A percentile compares a stretch with the other conserved stretches of the same genome.
Evolutionary conservation across 2,797 vertebrate species (phyloP).

Genomic region (Hapalemur alaotrensis): DNA sequence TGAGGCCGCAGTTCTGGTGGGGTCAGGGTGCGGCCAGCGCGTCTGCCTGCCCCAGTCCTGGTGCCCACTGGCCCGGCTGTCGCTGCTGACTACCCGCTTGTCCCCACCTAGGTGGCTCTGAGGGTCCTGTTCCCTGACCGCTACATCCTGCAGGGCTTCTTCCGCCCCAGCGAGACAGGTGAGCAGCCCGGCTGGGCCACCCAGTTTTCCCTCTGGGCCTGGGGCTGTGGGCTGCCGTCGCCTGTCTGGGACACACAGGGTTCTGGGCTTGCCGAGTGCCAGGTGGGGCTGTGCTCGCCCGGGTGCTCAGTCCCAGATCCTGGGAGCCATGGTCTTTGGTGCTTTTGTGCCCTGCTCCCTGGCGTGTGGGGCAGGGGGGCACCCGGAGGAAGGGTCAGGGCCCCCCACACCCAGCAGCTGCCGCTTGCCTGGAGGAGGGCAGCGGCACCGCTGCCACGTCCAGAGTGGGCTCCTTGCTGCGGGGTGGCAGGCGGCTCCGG

Average conservation of each 20-base stretch:
- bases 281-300: no score
- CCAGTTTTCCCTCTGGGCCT: background rate
- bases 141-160: slow-evolving; percentile 94
- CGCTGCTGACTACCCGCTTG: accelerated
- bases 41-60: background rate
- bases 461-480: background rate
- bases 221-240: accelerated
- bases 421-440: background rate
- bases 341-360: accelerated
- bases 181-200: slow-evolving; percentile 7
- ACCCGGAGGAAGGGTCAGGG: background rate
- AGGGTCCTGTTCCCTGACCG: slow-evolving; percentile 96
- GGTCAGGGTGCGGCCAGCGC: background rate
- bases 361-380: background rate
- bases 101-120: slow-evolving; percentile 90
- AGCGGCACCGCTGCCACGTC: accelerated
- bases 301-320: background rate
- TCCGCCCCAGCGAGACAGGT: slow-evolving; percentile 94
- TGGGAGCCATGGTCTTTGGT: background rate
- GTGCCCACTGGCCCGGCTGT: accelerated
- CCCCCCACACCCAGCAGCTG: background rate
- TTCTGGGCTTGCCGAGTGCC: background rate
- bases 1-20: background rate
- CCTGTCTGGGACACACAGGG: background rate
- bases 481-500: background rate